Conservation (phyloP, 2,797 vertebrate species). For the Smutsia gigantea region DNA sequence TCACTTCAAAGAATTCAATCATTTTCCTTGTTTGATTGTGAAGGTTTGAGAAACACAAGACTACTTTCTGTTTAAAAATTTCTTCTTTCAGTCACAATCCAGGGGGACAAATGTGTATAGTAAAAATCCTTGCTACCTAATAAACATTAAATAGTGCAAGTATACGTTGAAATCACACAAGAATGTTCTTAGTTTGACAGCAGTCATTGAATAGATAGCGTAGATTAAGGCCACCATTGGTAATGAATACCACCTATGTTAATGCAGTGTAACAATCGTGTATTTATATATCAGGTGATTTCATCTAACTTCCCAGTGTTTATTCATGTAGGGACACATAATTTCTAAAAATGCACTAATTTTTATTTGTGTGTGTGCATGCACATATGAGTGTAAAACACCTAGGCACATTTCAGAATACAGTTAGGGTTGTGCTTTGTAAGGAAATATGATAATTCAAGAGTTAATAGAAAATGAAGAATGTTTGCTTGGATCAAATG, state of each 20-base stretch:
- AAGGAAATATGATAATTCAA: background rate
- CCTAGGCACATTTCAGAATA: background rate
- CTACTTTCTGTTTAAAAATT: constrained; percentile 6
- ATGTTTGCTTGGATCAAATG: background rate
- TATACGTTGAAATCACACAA: constrained; percentile 11
- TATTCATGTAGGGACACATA: background rate
- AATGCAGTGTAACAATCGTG: background rate
- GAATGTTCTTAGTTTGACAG: constrained; percentile 22
- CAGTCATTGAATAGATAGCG: background rate
- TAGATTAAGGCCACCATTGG: background rate
- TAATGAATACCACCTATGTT: background rate
- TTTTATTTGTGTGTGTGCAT: background rate
- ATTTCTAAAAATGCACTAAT: background rate
- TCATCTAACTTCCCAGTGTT: background rate
- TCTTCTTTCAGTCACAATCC: background rate
- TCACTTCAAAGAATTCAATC: constrained; percentile 9
- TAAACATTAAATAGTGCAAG: background rate
- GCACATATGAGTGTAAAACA: background rate
- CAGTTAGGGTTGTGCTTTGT: background rate
- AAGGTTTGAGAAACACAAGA: constrained; percentile 36
- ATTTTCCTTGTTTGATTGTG: constrained; percentile 26
- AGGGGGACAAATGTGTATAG: background rate
- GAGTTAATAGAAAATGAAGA: background rate
- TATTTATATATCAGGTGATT: background rate
- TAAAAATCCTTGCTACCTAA: constrained; percentile 27